Conservation (phyloP, 2,113 vertebrate genomes). For the Pungitius pungitius region DNA sequence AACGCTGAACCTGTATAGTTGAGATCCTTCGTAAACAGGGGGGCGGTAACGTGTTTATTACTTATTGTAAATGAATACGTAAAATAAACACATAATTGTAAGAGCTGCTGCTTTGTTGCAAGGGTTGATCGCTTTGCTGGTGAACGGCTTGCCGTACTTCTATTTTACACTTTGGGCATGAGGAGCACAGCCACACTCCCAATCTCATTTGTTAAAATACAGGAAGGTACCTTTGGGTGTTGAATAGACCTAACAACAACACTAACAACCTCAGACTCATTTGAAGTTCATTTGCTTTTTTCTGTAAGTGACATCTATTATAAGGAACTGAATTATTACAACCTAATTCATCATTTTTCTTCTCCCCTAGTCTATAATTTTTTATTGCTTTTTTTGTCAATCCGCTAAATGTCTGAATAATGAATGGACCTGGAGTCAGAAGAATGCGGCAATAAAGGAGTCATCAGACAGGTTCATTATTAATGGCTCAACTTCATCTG, state of each 20-base stretch:
- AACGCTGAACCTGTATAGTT: neutral
- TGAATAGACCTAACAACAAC: neutral
- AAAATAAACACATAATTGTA: neutral
- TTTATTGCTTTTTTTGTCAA: neutral
- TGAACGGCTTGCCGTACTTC: neutral
- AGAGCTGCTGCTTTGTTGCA: neutral
- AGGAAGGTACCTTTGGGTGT: neutral
- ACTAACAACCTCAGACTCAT: neutral
- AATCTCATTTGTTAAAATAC: neutral
- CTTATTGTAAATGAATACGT: neutral
- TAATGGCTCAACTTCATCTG: slow-evolving; percentile 38
- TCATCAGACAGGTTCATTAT: slow-evolving; percentile 46
- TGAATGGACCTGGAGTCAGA: slow-evolving; percentile 31
- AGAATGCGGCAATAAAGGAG: slow-evolving; percentile 36
- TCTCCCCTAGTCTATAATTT: slow-evolving; percentile 14
- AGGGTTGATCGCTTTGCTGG: neutral
- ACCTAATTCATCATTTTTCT: slow-evolving; percentile 19
- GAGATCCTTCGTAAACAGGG: neutral
- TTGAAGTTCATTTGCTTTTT: neutral
- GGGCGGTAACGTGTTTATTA: slow-evolving; percentile 11
- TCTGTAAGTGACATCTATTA: neutral
- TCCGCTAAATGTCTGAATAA: slow-evolving; percentile 48
- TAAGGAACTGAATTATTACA: slow-evolving; percentile 10
- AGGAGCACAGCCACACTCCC: too few species aligned
- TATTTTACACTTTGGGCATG: neutral